Conservation (phyloP, 2,888 invertebrate species). For the Stenurella melanura region DNA sequence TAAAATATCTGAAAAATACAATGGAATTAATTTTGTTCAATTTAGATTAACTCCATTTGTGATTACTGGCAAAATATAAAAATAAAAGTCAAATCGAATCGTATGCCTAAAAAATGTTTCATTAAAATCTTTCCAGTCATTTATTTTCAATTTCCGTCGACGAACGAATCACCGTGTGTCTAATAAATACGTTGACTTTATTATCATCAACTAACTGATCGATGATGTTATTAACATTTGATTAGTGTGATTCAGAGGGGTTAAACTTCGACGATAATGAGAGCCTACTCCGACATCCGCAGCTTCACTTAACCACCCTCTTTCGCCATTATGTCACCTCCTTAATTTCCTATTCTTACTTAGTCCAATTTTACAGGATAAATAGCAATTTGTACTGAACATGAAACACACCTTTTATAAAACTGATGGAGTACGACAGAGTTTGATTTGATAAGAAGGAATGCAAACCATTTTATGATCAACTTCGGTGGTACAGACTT, state of each 20-base stretch:
- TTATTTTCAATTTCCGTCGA: conserved; percentile 65
- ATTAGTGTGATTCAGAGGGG: conserved; percentile 43
- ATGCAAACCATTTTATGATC: not conserved
- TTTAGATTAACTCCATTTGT: conserved; percentile 73
- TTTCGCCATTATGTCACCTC: conserved; percentile 47
- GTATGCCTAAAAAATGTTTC: conserved; percentile 68
- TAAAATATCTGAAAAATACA: conserved; percentile 64
- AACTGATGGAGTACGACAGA: not conserved
- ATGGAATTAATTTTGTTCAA: conserved; percentile 73
- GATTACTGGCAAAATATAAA: conserved; percentile 70
- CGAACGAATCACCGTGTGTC: conserved; percentile 44
- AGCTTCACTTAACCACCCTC: conserved; percentile 39
- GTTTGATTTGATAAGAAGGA: not conserved
- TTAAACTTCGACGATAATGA: conserved; percentile 45
- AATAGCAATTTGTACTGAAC: conserved; percentile 44
- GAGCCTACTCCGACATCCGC: conserved; percentile 33
- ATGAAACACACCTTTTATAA: conserved; percentile 32
- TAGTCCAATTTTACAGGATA: conserved; percentile 48
- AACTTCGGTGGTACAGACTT: not conserved
- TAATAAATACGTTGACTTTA: conserved; percentile 51
- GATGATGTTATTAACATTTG: conserved; percentile 45
- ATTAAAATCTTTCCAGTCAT: conserved; percentile 73
- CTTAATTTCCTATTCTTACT: conserved; percentile 51
- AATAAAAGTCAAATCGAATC: conserved; percentile 66
- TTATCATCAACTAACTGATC: conserved; percentile 50